Evolutionary conservation across 1,140 invertebrate species (phyloP).

Genomic region (Papilio dardanus): DNA sequence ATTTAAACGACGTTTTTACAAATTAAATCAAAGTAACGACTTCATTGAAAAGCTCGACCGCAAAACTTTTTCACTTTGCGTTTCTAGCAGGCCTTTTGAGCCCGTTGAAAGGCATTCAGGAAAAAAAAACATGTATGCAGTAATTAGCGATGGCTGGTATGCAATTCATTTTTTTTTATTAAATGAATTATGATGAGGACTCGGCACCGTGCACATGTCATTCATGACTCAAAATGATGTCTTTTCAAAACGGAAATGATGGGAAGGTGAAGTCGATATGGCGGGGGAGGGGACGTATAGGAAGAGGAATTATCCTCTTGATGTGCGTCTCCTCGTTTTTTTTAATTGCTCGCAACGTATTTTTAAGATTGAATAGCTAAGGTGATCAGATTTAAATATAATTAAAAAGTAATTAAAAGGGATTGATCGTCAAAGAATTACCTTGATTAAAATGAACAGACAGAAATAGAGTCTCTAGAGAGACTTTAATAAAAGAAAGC

Average conservation of each 20-base stretch:
- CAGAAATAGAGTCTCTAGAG: neutral
- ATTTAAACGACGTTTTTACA: neutral
- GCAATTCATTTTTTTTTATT: constrained; percentile 33
- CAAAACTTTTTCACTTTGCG: constrained; percentile 32
- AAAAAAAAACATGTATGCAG: constrained; percentile 31
- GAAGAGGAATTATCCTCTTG: no score
- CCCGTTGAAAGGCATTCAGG: constrained; percentile 20
- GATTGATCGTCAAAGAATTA: neutral
- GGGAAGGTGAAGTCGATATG: no score
- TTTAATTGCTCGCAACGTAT: neutral
- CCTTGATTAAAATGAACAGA: neutral
- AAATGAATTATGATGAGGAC: neutral
- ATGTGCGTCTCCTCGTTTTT: no score
- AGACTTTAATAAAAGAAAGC: neutral
- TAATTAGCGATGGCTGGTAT: constrained; percentile 28
- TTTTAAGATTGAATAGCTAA: neutral
- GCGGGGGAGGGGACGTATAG: no score
- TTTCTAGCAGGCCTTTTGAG: constrained; percentile 20
- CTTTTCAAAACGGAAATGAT: neutral
- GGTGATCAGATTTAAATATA: no score
- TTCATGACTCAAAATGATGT: neutral
- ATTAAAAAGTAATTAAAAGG: neutral
- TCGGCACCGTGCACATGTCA: neutral
- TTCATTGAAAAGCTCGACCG: constrained; percentile 31
- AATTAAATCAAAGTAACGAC: constrained; percentile 3